Evolutionary conservation across 2,888 invertebrate species (phyloP).

Genomic region (Sinopyrophorus schimmeli): DNA sequence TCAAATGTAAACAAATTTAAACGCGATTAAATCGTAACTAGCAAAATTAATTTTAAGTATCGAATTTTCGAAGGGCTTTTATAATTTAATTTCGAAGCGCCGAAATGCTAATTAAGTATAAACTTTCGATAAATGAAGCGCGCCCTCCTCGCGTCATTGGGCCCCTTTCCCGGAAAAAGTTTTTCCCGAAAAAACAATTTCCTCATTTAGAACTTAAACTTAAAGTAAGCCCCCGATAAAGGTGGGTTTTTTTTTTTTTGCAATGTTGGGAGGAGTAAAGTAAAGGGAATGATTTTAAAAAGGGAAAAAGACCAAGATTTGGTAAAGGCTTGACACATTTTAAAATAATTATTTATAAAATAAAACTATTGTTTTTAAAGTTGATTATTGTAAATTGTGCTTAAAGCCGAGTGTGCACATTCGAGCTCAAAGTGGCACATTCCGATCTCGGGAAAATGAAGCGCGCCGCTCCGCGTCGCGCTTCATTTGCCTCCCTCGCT

Average conservation of each 20-base stretch:
- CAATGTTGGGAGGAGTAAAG: conserved; percentile 33
- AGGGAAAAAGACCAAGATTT: conserved; percentile 25
- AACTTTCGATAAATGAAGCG: background rate
- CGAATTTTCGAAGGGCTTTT: too few relatives aligned
- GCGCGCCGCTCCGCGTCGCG: too few relatives aligned
- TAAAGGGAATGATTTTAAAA: conserved; percentile 32
- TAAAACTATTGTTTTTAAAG: conserved; percentile 4
- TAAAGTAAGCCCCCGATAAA: conserved; percentile 28
- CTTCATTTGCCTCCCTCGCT: too few relatives aligned
- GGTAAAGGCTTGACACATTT: conserved; percentile 12
- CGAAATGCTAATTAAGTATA: conserved; percentile 1
- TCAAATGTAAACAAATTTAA: too few relatives aligned
- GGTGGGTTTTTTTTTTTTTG: conserved; percentile 32
- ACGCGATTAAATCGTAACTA: too few relatives aligned
- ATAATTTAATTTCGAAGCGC: too few relatives aligned
- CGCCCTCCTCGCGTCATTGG: background rate
- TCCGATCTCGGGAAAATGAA: too few relatives aligned
- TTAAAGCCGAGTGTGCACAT: too few relatives aligned
- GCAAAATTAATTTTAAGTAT: too few relatives aligned
- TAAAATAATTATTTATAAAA: conserved; percentile 21
- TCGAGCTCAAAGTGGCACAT: too few relatives aligned
- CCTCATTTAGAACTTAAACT: conserved; percentile 25
- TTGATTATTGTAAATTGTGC: too few relatives aligned
- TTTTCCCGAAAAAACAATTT: conserved; percentile 32
- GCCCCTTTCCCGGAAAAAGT: conserved; percentile 19